Evolutionary conservation across 2,113 vertebrate genomes (phyloP).

Genomic region (Megaceryle maxima): DNA sequence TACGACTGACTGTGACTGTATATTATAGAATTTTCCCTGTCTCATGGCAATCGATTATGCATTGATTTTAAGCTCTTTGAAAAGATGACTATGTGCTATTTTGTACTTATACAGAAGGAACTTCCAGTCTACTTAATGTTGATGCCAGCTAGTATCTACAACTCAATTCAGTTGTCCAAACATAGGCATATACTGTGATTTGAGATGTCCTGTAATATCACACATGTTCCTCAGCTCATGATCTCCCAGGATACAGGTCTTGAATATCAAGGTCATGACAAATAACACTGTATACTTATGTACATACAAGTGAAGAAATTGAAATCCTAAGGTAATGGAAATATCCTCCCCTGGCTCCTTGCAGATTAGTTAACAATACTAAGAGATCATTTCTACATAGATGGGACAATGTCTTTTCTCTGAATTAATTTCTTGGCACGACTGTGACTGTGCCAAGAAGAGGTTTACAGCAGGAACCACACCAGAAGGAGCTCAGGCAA

Average conservation of each 20-base stretch:
- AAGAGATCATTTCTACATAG: no score
- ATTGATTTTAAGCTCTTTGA: background rate
- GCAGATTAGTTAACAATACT: no score
- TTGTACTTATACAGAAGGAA: background rate
- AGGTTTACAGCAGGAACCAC: no score
- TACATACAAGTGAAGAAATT: background rate
- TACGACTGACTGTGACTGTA: constrained; percentile 8
- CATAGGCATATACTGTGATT: background rate
- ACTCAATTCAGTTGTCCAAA: background rate
- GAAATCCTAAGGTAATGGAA: background rate
- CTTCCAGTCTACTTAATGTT: background rate
- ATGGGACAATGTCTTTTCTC: no score
- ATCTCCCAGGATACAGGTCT: background rate
- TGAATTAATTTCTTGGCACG: no score
- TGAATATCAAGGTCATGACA: background rate
- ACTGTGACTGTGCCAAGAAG: no score
- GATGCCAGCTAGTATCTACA: background rate
- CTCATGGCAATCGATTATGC: background rate
- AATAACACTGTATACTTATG: background rate
- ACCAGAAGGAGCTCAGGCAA: no score
- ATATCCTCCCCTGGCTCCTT: no score
- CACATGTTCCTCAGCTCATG: background rate
- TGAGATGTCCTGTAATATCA: background rate
- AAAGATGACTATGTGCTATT: background rate
- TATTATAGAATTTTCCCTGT: background rate